These are phyloP conservation scores for Drosophila lutescens DNA, from an alignment of 2,888 invertebrate species.

Conservation along the genomic window DNA sequence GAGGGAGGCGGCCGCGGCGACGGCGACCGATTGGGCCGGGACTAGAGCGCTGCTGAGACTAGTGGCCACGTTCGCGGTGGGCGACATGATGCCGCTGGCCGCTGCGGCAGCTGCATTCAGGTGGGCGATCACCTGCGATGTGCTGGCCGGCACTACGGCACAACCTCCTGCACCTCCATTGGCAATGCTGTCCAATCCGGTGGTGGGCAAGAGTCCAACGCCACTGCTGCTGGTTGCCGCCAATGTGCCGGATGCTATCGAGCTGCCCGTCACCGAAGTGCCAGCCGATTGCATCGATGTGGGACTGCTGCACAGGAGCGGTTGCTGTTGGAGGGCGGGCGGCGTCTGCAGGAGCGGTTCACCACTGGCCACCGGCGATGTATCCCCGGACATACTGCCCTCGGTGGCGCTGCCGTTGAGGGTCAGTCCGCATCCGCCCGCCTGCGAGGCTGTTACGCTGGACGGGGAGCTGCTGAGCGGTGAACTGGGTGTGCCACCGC, in stretches of 20 bases:
- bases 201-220: constrained; percentile 70
- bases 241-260: constrained; percentile 75
- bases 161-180: constrained; percentile 50
- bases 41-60: constrained; percentile 85
- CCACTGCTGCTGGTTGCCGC: constrained; percentile 78
- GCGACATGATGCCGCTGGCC: constrained; percentile 67
- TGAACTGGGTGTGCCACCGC: constrained; percentile 67
- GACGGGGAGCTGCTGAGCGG: constrained; percentile 74
- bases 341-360: constrained; percentile 72
- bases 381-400: constrained; percentile 69
- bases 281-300: constrained; percentile 49
- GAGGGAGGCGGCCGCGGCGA: constrained; percentile 84
- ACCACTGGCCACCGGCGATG: constrained; percentile 72
- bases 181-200: constrained; percentile 68
- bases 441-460: constrained; percentile 59
- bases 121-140: constrained; percentile 83
- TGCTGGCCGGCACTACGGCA: constrained; percentile 63
- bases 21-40: constrained; percentile 70
- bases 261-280: constrained; percentile 76
- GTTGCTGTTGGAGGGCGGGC: constrained; percentile 48
- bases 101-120: constrained; percentile 78
- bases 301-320: constrained; percentile 71
- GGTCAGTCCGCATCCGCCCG: constrained; percentile 48
- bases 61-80: constrained; percentile 84
- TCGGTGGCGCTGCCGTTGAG: constrained; percentile 64